These are phyloP conservation scores for Eumerus sabulonum DNA, from an alignment of 2,888 invertebrate genomes.

Conservation along the genomic window DNA sequence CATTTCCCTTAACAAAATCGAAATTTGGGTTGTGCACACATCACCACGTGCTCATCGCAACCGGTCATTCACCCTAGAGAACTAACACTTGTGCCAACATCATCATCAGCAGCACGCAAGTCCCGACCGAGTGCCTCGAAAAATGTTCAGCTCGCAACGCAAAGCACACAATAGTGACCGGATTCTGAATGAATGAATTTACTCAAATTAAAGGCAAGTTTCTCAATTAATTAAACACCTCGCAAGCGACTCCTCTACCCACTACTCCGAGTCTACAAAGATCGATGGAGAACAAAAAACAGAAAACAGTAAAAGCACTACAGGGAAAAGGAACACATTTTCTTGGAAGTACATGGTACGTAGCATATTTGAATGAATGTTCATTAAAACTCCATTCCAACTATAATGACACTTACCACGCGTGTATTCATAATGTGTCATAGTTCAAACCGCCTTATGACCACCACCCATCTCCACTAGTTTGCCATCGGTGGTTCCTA, in stretches of 20 bases:
- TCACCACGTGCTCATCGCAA: slow-evolving; percentile 23
- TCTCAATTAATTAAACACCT: slow-evolving; percentile 47
- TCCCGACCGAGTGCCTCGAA: too few species aligned
- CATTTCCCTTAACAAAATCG: slow-evolving; percentile 6
- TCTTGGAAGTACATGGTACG: slow-evolving; percentile 2
- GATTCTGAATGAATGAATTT: slow-evolving; percentile 18
- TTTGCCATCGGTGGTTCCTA: not conserved
- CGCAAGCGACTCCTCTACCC: slow-evolving; percentile 4
- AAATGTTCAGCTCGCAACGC: too few species aligned
- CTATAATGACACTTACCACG: slow-evolving; percentile 55
- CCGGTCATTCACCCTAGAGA: slow-evolving; percentile 33
- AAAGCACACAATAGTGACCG: too few species aligned
- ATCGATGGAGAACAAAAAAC: too few species aligned
- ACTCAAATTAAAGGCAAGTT: slow-evolving; percentile 29
- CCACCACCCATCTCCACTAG: too few species aligned
- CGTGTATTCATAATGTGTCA: slow-evolving; percentile 58
- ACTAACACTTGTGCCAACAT: not conserved
- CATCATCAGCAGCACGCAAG: not conserved
- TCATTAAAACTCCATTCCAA: slow-evolving; percentile 57
- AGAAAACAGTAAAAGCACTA: slow-evolving; percentile 10
- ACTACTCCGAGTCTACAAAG: too few species aligned
- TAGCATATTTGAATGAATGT: slow-evolving; percentile 39
- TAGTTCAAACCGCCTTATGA: slow-evolving; percentile 33
- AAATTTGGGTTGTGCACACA: slow-evolving; percentile 32
- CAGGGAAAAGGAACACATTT: not conserved